Percentiles rank a stretch among this genome's conserved stretches.
Evolutionary conservation across 2,113 vertebrate genomes (phyloP).

Genomic region (Menura novaehollandiae): DNA sequence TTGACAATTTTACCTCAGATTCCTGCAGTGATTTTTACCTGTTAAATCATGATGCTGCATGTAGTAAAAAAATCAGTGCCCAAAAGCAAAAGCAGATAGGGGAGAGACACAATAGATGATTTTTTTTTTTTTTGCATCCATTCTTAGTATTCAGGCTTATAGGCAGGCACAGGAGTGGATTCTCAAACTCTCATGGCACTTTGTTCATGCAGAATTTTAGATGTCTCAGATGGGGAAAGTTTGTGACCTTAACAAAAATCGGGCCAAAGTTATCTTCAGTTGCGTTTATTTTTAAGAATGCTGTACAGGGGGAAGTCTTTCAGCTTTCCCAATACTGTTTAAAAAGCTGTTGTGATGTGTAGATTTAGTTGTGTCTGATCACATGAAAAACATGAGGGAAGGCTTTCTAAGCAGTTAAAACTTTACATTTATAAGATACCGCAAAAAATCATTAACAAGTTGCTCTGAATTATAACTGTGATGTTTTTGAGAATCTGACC

Average conservation of each 20-base stretch:
- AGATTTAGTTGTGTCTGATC: background rate
- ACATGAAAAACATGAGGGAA: background rate
- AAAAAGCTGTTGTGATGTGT: background rate
- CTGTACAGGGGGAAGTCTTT: background rate
- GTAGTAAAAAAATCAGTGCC: background rate
- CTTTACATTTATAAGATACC: background rate
- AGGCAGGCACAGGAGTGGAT: background rate
- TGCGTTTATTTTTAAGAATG: background rate
- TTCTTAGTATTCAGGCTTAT: background rate
- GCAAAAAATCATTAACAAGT: background rate
- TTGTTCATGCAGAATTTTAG: background rate
- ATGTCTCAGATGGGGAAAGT: background rate
- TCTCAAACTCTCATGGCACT: background rate
- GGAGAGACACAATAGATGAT: background rate
- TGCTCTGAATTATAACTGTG: background rate
- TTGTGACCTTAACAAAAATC: background rate
- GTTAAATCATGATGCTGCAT: accelerated
- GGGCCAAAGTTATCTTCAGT: background rate
- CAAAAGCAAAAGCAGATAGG: background rate
- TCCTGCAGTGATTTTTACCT: background rate
- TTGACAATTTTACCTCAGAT: background rate
- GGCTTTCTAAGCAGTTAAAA: background rate
- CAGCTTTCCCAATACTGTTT: background rate
- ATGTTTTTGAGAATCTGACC: background rate
- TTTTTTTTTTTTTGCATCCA: background rate